A percentile compares a stretch with the other conserved stretches of the same genome.
Evolutionary conservation across 2,113 vertebrate genomes (phyloP).

Genomic region (Prunella fulvescens): DNA sequence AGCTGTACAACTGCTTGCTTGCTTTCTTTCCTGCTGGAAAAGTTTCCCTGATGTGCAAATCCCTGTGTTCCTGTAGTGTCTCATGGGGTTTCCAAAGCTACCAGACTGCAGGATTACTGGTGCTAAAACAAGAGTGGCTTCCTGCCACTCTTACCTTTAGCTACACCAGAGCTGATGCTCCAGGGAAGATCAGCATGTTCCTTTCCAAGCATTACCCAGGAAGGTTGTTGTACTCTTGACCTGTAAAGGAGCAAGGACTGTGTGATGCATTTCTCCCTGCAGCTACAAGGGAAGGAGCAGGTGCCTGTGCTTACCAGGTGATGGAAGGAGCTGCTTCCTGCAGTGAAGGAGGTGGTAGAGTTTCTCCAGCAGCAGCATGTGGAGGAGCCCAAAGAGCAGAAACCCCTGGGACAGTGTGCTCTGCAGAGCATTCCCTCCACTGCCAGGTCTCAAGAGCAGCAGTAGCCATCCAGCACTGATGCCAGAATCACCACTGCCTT

Average conservation of each 20-base stretch:
- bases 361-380: background rate
- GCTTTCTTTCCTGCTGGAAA: background rate
- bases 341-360: background rate
- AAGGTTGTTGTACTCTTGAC: background rate
- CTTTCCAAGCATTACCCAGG: background rate
- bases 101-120: background rate
- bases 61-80: fast-evolving
- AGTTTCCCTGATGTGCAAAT: background rate
- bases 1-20: background rate
- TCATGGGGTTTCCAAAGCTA: fast-evolving
- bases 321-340: background rate
- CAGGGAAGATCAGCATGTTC: background rate
- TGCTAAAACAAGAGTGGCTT: background rate
- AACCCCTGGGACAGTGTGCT: fast-evolving
- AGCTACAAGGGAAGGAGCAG: background rate
- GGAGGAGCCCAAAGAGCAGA: background rate
- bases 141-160: background rate
- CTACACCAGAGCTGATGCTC: background rate
- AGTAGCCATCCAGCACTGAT: fast-evolving
- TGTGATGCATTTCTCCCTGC: fast-evolving
- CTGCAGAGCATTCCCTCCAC: background rate
- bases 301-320: background rate
- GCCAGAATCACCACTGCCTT: fast-evolving
- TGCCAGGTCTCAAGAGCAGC: background rate
- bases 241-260: background rate